A percentile compares a stretch with the other conserved stretches of the same genome.
Conservation (phyloP, 2,888 invertebrate genomes). For the Ernsta delagoae region DNA sequence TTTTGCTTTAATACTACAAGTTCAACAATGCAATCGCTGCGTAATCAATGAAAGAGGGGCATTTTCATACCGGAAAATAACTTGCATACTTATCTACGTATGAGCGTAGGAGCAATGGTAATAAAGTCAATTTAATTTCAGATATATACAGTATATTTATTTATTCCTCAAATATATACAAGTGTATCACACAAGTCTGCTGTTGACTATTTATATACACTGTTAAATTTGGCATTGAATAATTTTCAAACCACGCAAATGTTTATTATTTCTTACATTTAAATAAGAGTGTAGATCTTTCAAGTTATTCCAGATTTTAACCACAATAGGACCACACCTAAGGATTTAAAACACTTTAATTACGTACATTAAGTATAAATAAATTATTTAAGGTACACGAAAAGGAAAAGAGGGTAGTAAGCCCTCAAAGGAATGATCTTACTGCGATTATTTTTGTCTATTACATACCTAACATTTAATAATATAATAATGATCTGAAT, state of each 20-base stretch:
- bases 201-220: neutral
- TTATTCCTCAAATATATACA: too few relatives aligned
- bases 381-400: neutral
- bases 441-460: neutral
- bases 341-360: too few relatives aligned
- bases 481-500: neutral
- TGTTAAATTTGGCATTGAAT: neutral
- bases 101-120: too few relatives aligned
- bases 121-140: too few relatives aligned
- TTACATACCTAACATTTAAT: too few relatives aligned
- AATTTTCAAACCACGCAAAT: too few relatives aligned
- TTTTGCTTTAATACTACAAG: neutral
- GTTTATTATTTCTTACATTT: neutral
- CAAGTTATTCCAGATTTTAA: too few relatives aligned
- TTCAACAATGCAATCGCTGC: neutral
- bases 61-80: constrained; percentile 41
- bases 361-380: too few relatives aligned
- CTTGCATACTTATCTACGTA: constrained; percentile 1
- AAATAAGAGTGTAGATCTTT: neutral
- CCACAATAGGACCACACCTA: too few relatives aligned
- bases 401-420: neutral
- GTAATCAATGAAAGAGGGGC: neutral
- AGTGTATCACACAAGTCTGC: neutral
- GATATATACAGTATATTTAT: constrained; percentile 8
- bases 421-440: constrained; percentile 12